Base-by-base conservation (phyloP, 1,140 invertebrate genomes). In the Plectus sambesii region DNA sequence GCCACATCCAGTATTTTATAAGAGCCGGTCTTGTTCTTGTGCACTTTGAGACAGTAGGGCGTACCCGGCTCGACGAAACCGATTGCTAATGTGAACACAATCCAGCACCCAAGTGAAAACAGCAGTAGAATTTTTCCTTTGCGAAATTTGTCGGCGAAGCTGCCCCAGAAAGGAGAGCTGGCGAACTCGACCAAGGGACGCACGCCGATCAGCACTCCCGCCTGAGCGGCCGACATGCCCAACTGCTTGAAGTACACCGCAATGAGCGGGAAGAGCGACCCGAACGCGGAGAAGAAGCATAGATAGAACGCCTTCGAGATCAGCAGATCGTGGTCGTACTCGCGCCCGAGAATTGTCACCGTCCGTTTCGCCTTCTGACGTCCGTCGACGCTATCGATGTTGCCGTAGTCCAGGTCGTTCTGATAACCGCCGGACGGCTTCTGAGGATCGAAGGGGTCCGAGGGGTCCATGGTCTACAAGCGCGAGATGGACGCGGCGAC, bases 271-370 rank as follows among this genome's bases (percentile, higher is more conserved):
- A 97, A 97, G 0, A 99, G 76, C 0, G 88, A 94, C 4, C 93
- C 93, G 63, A 98, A 99, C 1, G 93, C 92, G 2, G 92, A 89
- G 69, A 96, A 99, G 73, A 97, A 98, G 77, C 96, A 97, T 72
- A 98, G 96, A 70, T 98, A 99, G 71, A 98, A 99, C 1, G 84
- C 83, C 70, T 93, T 93, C 42, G 89, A 86, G 3, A 87, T 83
- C 43, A 93, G 76, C 37, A 94, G 74, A 68, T 93, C 86, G 19
- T 49, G 38, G 2, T 61, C 54, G 37, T 61, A 52, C 22, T 59
- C 54, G 5, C 46, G 42, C 2, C 62, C 62, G 15, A 63, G 48
- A 23, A 63, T 46, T 22, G 49, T 60, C 8, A 63, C 54, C n/a
- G 42, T 63, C 22, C 48, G 17, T 20, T 56, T 53, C 23, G 53